phyloP scores from a whole-genome alignment of 2,797 vertebrate species.

The Otolemur crassicaudatus region DNA sequence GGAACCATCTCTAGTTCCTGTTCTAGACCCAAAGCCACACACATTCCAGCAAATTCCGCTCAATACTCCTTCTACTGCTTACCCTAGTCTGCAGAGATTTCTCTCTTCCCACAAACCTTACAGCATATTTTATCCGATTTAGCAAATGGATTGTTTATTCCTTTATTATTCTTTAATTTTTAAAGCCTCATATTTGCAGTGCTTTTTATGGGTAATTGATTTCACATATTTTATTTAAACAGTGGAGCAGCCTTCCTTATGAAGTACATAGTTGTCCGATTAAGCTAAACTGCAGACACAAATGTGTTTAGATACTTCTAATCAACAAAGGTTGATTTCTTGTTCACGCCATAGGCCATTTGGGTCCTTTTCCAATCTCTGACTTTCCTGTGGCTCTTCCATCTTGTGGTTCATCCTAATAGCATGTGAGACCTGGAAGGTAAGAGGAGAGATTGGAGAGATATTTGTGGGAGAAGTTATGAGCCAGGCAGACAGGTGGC shows the following conservation, averaged over 20 bases:
- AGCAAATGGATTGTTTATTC: not conserved
- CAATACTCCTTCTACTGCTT: not conserved
- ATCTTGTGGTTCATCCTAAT: not conserved
- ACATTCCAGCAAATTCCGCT: not conserved
- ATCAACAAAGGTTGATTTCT: not conserved
- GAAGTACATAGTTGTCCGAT: not conserved
- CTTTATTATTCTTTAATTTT: conserved; percentile 21
- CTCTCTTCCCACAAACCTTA: not conserved
- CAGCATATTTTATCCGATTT: not conserved
- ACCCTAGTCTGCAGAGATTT: accelerated
- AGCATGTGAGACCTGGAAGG: not conserved
- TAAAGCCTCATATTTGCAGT: not conserved
- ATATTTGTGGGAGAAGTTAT: not conserved
- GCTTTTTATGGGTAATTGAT: not conserved
- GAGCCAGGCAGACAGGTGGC: accelerated
- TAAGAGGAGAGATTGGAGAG: not conserved
- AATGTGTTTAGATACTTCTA: not conserved
- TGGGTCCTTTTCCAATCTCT: not conserved
- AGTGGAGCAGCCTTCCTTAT: not conserved
- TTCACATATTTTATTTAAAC: conserved; percentile 15
- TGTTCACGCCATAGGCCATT: not conserved
- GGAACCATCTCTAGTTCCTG: not conserved
- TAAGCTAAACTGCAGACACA: not conserved
- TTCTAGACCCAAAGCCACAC: not conserved
- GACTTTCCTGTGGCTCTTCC: not conserved